Evolutionary conservation across 1,140 invertebrate genomes (phyloP), one percentile per base, ranked within the genome.

Genomic region (Phymorhynchus buccinoides): DNA sequence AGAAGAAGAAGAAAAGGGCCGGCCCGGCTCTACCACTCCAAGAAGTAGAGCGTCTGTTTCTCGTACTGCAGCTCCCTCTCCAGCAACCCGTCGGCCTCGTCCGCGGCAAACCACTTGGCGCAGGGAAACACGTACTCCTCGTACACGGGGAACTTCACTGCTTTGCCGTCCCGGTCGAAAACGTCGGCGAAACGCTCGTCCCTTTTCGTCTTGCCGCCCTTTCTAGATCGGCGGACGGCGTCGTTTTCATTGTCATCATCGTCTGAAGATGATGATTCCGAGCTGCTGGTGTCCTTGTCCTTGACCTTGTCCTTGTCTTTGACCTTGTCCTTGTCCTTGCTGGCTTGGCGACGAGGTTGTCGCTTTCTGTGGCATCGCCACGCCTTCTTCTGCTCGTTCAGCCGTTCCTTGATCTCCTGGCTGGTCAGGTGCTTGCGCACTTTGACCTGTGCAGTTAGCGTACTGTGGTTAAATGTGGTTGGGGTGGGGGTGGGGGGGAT

Each of bases 71-170:
- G 84, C 44, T 90, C 90, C 66, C 90, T 85, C 80, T 91, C 89
- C 75, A 90, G 86, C 41, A 90, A 80, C 14, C 91, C 90, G 84
- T 93, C 92, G 30, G 73, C 92, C 87, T 93, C 91, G 87, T 93
- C 91, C n/a, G 83, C 73, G 18, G 92, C 89, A 14, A 93, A 84
- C 93, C 93, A 93, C 79, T 90, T 88, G 39, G 89, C 84, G 86
- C 92, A 93, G 1, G 84, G 84, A 86, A 93, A 92, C 62, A 80
- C 81, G 84, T 87, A 89, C 68, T 89, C 87, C 62, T 90, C 89
- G 87, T 89, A 90, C 41, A 88, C 71, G 6, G 90, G 90, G 41
- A 89, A 81, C 62, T 85, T 88, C 12, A 88, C 27, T 9, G 85
- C 78, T 52, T 83, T 87, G 16, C 84, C 86, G 68, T 86, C 73